Evolutionary conservation across 1,140 invertebrate species (phyloP).

Genomic region (Drosophila asahinai): DNA sequence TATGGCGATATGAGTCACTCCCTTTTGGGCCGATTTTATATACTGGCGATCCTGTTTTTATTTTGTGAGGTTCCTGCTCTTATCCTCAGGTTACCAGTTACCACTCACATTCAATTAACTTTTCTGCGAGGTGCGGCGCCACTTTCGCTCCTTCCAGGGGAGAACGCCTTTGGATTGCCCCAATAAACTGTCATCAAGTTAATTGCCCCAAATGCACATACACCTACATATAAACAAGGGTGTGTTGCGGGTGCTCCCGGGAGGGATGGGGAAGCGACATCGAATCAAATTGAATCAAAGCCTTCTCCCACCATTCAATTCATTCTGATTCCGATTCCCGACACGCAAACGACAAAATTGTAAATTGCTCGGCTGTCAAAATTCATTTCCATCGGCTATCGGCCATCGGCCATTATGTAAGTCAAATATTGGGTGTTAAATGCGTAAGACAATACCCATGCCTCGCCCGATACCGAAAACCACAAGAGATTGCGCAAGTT

Average conservation of each 20-base stretch:
- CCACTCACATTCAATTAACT: slow-evolving; percentile 48
- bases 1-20: slow-evolving; percentile 40
- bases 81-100: slow-evolving; percentile 33
- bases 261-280: slow-evolving; percentile 10
- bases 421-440: slow-evolving; percentile 55
- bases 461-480: slow-evolving; percentile 10
- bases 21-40: background rate
- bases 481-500: slow-evolving; percentile 34
- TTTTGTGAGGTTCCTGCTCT: slow-evolving; percentile 12
- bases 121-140: slow-evolving; percentile 41
- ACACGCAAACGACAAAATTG: slow-evolving; percentile 25
- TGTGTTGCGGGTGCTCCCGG: slow-evolving; percentile 20
- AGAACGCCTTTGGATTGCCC: slow-evolving; percentile 45
- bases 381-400: slow-evolving; percentile 31
- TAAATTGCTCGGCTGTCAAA: slow-evolving; percentile 47
- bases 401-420: slow-evolving; percentile 47
- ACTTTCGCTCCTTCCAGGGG: slow-evolving; percentile 8
- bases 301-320: background rate
- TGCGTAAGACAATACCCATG: slow-evolving; percentile 34
- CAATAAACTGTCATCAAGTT: slow-evolving; percentile 60
- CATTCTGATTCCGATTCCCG: slow-evolving; percentile 17
- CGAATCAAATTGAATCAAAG: slow-evolving; percentile 50
- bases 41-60: slow-evolving; percentile 24
- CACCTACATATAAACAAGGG: slow-evolving; percentile 40
- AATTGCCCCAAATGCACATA: slow-evolving; percentile 57